Evolutionary conservation across 2,888 invertebrate genomes (phyloP), one percentile per base, ranked within the genome.

Genomic region (Acanthacorydalis orientalis): DNA sequence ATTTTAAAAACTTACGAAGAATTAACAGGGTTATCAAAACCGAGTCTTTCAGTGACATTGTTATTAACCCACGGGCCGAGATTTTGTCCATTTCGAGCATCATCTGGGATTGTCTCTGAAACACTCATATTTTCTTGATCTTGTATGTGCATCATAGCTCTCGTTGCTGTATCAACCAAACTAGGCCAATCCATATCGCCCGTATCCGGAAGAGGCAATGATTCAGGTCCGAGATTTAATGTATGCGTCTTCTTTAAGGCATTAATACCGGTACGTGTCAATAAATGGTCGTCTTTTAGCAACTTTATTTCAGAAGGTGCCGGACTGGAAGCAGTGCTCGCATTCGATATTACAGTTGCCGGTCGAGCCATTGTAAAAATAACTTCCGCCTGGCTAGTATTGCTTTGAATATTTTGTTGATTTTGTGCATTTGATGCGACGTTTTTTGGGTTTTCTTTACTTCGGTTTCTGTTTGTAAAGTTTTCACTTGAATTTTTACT

Each of bases 171-270:
- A 58, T 84, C 82, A 2, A 87, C 85, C 16, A 87, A 69, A 57
- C 80, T 77, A 10, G 81, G 77, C 88, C 88, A 87, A 62, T 87
- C 85, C 56, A 83, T 72, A 41, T 80, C 78, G 35, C 77, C 72
- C 4, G 80, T 74, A 59, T 83, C 77, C 0, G 83, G 80, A 46
- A 80, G 62, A 1, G 77, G 76, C 47, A 81, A 65, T 43, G 67
- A 63, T 42, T 64, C 64, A 2, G 65, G 59, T 40, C 62, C 59
- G 7, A 59, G 57, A 12, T 59, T 52, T 8, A 37, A 37, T 40
- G 46, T 51, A 48, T 43, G 42, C 40, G 34, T 44, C 42, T 60
- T 57, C 3, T 56, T 49, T 50, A 57, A 58, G 39, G 55, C 51
- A 50, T 60, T 61, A 53, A 58, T 62, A 12, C 60, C 59, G n/a